Base-by-base conservation (phyloP, 2,797 vertebrate species). In the Acanthurus lineatus region DNA sequence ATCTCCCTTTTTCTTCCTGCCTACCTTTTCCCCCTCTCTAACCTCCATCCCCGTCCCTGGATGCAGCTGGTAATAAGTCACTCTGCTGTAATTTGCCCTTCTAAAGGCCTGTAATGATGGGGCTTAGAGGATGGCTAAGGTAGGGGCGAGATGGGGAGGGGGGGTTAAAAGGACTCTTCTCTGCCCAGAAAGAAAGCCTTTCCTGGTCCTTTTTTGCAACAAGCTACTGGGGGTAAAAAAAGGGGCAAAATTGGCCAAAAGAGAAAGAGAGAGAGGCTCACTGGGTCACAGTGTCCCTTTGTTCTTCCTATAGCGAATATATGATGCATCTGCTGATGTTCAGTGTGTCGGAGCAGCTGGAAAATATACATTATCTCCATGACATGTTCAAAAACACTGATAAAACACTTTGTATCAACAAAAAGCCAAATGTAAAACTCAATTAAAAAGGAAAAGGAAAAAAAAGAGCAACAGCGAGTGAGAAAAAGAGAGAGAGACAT, bases 1-100 rank as follows among this genome's bases (percentile, higher is more conserved):
- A n/a, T 72, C 82, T 73, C 58, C 35, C 68, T 25, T 53, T 53
- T 80, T 74, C 73, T 68, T 77, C 70, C 68, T 35, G 49, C 51
- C 81, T 76, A 47, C 76, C 73, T 25, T 79, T 76, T 60, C 69
- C 58, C 42, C 69, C 74, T 78, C 74, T 82, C 73, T 62, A 57
- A 74, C 75, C 80, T 79, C 80, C 75, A 75, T 73, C 77, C 62
- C 59, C 5, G 15, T 82, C 83, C 73, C 84, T 82, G 69, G 81
- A 83, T 83, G 54, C 66, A 73, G 81, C 86, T 70, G 83, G 84
- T 91, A 93, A 93, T 91, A 89, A 92, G 93, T 89, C 92, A 92
- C 91, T 92, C 90, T 51, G 82, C 86, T 88, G 90, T 93, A 91
- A 92, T 93, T 93, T 75, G 84, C 73, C 84, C 89, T 78, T 85